phyloP scores from a whole-genome alignment of 2,113 vertebrate genomes.

The Excalfactoria chinensis region DNA sequence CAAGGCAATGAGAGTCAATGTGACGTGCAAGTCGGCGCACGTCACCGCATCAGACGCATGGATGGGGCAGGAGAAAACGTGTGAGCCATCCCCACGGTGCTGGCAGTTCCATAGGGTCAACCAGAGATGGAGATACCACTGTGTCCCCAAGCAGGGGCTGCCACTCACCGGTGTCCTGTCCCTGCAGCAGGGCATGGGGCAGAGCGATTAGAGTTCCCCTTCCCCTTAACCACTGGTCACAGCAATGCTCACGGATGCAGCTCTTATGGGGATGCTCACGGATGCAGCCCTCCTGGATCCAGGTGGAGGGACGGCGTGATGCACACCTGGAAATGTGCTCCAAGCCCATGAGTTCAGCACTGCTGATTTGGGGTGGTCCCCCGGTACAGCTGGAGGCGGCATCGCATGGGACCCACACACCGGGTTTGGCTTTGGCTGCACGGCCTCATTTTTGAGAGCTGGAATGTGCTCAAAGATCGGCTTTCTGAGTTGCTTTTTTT shows the following conservation, averaged over 20 bases:
- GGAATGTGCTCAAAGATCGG: constrained; percentile 47
- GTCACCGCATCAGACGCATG: not conserved
- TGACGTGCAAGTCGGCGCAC: not conserved
- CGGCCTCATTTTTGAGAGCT: constrained; percentile 45
- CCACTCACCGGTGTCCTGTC: not conserved
- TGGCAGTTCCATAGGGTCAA: fast-evolving
- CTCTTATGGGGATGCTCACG: not conserved
- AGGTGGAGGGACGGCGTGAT: not conserved
- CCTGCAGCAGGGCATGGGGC: not conserved
- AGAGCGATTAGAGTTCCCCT: not conserved
- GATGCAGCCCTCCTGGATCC: not conserved
- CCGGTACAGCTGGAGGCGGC: not conserved
- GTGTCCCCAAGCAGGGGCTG: not conserved
- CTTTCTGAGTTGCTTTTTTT: constrained; percentile 60
- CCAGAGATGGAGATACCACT: not conserved
- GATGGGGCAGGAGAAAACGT: not conserved
- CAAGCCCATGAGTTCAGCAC: not conserved
- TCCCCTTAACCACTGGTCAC: not conserved
- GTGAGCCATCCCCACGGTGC: not conserved
- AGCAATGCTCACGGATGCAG: not conserved
- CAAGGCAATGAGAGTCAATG: not conserved
- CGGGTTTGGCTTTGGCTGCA: constrained; percentile 23
- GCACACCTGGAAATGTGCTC: not conserved
- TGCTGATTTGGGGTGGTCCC: not conserved
- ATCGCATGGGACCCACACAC: not conserved